These are phyloP conservation scores for Lophura nycthemera DNA, from an alignment of 2,113 vertebrate species.

Conservation along the genomic window DNA sequence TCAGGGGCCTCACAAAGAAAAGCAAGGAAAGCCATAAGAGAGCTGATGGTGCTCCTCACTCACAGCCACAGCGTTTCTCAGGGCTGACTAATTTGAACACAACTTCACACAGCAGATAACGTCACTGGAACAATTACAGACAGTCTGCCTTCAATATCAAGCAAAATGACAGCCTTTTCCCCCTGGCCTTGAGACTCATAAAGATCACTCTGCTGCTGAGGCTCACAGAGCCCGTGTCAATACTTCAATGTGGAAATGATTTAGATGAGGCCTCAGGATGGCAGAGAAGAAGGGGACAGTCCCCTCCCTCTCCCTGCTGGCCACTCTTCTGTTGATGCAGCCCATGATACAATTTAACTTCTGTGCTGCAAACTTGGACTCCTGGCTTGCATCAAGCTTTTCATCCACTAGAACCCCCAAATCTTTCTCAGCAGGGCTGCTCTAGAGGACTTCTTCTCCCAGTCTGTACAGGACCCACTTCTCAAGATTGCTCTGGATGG, in stretches of 20 bases:
- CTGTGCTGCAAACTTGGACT: too few relatives aligned
- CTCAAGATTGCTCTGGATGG: too few relatives aligned
- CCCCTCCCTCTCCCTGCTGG: too few relatives aligned
- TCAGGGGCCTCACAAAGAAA: constrained; percentile 3
- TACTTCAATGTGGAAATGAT: background rate
- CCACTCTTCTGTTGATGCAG: too few relatives aligned
- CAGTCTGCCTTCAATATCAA: background rate
- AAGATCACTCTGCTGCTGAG: background rate
- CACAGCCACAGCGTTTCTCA: background rate
- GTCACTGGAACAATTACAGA: background rate
- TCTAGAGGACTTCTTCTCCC: too few relatives aligned
- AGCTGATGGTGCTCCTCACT: background rate
- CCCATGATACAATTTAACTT: too few relatives aligned
- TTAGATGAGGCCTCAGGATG: background rate
- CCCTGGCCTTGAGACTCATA: background rate
- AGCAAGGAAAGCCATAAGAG: background rate
- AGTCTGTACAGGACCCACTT: too few relatives aligned
- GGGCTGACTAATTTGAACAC: constrained; percentile 46
- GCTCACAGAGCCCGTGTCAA: background rate
- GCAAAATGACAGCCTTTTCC: background rate
- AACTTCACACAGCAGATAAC: background rate
- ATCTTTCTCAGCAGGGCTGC: too few relatives aligned
- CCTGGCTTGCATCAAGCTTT: too few relatives aligned
- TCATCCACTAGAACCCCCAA: too few relatives aligned
- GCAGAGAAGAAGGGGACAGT: too few relatives aligned